Base-by-base conservation (phyloP, 2,888 invertebrate species). In the Drosophila longiperda region DNA sequence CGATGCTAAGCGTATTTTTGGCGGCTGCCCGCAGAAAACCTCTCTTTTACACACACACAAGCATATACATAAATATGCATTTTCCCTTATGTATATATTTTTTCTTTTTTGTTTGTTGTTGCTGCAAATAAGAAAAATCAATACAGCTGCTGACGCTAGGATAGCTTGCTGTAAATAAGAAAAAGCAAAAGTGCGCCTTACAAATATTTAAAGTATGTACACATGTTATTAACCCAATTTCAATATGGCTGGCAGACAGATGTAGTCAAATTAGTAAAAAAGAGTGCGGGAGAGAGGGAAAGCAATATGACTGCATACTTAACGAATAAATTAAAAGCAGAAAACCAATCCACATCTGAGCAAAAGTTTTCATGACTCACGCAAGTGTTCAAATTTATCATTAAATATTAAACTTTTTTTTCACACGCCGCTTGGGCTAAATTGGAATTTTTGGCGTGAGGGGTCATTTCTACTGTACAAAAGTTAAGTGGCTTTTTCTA, bases 121-220 rank as follows among this genome's bases (percentile, higher is more conserved):
- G 42, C 69, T 71, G 88, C 73, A 85, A 88, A 85, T 83, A 80
- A 78, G 81, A 90, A 88, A 85, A 85, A 85, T 88, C 89, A 90
- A 85, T 90, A 90, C 70, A 66, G 32, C 48, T 64, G 64, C 69
- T 71, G 54, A 64, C 66, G 66, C 58, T 71, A 53, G 62, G 61
- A 54, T 45, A 62, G 26, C 55, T 55, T 38, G 60, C 57, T 61
- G 60, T 62, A 63, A 68, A 67, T 65, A 64, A 53, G 49, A 69
- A 75, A 84, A 81, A 84, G 72, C 73, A 84, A 85, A 75, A 87
- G 71, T 68, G 62, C 75, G 79, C 66, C 50, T 17, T 67, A 57
- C 68, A 80, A 82, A 78, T 55, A 80, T 69, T 66, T 45, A 65
- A 70, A 75, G 53, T 76, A 58, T 75, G 58, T 77, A 71, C 58